Evolutionary conservation across 2,888 invertebrate species (phyloP).

Genomic region (Ditylenchus weischeri): DNA sequence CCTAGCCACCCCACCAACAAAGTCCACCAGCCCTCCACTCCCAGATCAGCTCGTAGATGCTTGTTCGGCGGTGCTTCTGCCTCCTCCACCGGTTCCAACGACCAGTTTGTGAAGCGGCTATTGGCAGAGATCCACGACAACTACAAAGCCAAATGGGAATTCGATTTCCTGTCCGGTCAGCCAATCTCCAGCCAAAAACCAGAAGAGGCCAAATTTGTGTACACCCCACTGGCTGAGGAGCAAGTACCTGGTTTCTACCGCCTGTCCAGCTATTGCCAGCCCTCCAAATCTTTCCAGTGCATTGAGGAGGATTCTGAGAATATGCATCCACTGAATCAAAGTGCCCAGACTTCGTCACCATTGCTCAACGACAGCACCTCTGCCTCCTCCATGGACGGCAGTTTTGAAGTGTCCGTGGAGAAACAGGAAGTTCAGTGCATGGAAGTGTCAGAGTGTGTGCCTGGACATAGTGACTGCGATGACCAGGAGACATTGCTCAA

Average conservation of each 20-base stretch:
- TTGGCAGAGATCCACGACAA: constrained; percentile 11
- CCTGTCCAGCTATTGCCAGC: neutral
- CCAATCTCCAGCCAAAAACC: neutral
- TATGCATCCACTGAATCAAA: neutral
- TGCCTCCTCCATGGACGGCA: neutral
- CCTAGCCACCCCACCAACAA: neutral
- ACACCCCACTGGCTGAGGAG: neutral
- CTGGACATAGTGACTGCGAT: neutral
- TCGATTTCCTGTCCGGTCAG: constrained; percentile 8
- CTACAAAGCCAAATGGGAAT: constrained; percentile 13
- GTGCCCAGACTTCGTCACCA: neutral
- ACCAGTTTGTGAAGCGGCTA: constrained; percentile 10
- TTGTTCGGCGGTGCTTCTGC: neutral
- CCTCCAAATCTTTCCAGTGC: neutral
- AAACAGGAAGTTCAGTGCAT: neutral
- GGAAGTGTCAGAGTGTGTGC: neutral
- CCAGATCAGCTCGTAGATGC: constrained; percentile 6
- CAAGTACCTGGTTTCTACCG: constrained; percentile 12
- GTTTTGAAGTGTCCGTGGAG: neutral
- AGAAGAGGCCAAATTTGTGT: constrained; percentile 4
- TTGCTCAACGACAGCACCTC: constrained; percentile 13
- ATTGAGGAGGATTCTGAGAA: constrained; percentile 7
- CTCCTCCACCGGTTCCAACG: neutral
- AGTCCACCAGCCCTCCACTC: neutral
- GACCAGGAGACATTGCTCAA: neutral